phyloP scores from a whole-genome alignment of 2,113 vertebrate genomes.

The Clinocottus analis region DNA sequence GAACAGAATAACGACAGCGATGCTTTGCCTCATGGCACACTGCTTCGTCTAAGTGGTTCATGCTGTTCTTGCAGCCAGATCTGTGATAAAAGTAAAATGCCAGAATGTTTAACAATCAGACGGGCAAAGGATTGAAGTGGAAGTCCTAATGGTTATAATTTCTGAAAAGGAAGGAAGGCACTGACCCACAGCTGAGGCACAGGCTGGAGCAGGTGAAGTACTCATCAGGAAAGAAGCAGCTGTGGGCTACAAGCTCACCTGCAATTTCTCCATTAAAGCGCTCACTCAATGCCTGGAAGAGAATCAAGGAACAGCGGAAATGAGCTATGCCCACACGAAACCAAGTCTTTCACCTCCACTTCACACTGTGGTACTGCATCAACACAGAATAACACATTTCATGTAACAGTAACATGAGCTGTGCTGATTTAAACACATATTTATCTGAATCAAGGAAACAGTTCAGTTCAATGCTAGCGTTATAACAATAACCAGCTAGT shows the following conservation, averaged over 20 bases:
- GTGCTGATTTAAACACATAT: not conserved
- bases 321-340: not conserved
- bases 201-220: constrained; percentile 97
- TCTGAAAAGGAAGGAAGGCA: constrained; percentile 23
- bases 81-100: constrained; percentile 69
- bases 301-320: constrained; percentile 20
- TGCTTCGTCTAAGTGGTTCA: constrained; percentile 96
- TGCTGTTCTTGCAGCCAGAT: constrained; percentile 96
- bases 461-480: not conserved
- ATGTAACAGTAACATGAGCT: not conserved
- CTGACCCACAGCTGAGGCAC: constrained; percentile 98
- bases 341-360: not conserved
- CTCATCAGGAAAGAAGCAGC: constrained; percentile 98
- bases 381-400: not conserved
- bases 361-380: not conserved
- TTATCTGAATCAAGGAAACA: not conserved
- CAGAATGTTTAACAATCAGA: not conserved
- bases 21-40: constrained; percentile 90
- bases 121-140: not conserved
- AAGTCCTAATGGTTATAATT: not conserved
- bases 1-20: constrained; percentile 95
- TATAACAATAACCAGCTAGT: constrained; percentile 29
- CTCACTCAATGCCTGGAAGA: constrained; percentile 92
- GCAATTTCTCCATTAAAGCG: constrained; percentile 97
- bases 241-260: constrained; percentile 93